These are phyloP conservation scores for Pelochelys cantorii DNA, from an alignment of 2,797 vertebrate genomes.

Conservation along the genomic window DNA sequence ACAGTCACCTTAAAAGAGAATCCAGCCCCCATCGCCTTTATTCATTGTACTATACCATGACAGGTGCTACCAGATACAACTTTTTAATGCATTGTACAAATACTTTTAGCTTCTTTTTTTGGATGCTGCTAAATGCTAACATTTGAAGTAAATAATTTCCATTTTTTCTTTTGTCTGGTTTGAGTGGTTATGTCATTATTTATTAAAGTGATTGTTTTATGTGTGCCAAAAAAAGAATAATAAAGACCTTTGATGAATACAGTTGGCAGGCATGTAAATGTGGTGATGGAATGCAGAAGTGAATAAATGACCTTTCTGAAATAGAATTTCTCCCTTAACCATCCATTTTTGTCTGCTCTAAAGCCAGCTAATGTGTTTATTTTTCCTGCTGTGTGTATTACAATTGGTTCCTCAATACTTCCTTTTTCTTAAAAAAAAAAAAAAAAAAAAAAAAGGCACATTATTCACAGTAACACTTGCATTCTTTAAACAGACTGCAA, in stretches of 20 bases:
- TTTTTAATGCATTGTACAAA: not conserved
- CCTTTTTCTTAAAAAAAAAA: constrained; percentile 33
- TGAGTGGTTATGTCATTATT: constrained; percentile 58
- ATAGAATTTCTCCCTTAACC: constrained; percentile 59
- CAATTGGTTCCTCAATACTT: constrained; percentile 17
- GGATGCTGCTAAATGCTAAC: constrained; percentile 13
- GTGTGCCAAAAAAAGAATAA: constrained; percentile 69
- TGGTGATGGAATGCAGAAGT: constrained; percentile 74
- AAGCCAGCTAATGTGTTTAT: constrained; percentile 38
- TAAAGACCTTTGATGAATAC: constrained; percentile 77
- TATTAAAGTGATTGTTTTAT: constrained; percentile 61
- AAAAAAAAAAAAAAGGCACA: constrained; percentile 59
- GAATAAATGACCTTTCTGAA: constrained; percentile 79
- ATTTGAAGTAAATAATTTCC: constrained; percentile 35
- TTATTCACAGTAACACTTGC: not conserved
- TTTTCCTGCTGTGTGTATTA: constrained; percentile 55
- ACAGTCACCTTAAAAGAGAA: not conserved
- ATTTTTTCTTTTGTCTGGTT: not conserved
- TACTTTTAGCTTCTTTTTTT: constrained; percentile 25
- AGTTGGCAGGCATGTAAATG: constrained; percentile 49
- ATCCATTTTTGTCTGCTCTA: constrained; percentile 22
- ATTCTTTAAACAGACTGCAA: constrained; percentile 29
- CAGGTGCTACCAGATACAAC: not conserved
- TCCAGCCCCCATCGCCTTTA: rapidly evolving
- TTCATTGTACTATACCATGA: not conserved